These are phyloP conservation scores for Xylota segnis DNA, from an alignment of 2,888 invertebrate species.

Conservation along the genomic window DNA sequence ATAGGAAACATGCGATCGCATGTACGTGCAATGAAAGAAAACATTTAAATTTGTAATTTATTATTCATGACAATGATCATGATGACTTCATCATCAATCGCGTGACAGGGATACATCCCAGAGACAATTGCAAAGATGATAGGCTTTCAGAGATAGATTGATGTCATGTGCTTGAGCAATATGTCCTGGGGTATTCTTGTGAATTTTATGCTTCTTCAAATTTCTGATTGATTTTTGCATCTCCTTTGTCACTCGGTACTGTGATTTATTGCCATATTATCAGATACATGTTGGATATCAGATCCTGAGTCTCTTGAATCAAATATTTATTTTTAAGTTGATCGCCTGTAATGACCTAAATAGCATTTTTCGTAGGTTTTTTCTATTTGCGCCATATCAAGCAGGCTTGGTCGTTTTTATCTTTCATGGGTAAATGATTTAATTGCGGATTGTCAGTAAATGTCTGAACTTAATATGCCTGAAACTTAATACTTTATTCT, in stretches of 20 bases:
- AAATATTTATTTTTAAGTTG: too few relatives aligned
- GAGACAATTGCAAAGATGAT: conserved; percentile 23
- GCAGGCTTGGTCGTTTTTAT: too few relatives aligned
- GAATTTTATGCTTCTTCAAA: conserved; percentile 61
- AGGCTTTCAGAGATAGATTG: conserved; percentile 57
- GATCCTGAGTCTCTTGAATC: too few relatives aligned
- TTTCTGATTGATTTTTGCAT: conserved; percentile 35
- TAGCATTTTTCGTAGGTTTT: too few relatives aligned
- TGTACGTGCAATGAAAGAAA: conserved; percentile 48
- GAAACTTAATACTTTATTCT: too few relatives aligned
- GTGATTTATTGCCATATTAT: background rate
- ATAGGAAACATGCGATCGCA: conserved; percentile 32
- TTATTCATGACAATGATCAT: conserved; percentile 66
- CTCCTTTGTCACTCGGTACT: background rate
- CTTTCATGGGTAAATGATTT: too few relatives aligned
- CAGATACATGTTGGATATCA: background rate
- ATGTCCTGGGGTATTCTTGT: background rate
- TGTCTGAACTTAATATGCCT: too few relatives aligned
- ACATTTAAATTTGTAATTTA: conserved; percentile 73
- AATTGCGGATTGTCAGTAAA: too few relatives aligned
- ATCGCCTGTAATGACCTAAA: too few relatives aligned
- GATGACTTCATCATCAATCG: conserved; percentile 67
- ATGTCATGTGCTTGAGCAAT: conserved; percentile 39
- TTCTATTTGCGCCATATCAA: too few relatives aligned
- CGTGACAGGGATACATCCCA: conserved; percentile 51